phyloP scores from a whole-genome alignment of 2,888 invertebrate species.

The Cremastobaeus sp. region DNA sequence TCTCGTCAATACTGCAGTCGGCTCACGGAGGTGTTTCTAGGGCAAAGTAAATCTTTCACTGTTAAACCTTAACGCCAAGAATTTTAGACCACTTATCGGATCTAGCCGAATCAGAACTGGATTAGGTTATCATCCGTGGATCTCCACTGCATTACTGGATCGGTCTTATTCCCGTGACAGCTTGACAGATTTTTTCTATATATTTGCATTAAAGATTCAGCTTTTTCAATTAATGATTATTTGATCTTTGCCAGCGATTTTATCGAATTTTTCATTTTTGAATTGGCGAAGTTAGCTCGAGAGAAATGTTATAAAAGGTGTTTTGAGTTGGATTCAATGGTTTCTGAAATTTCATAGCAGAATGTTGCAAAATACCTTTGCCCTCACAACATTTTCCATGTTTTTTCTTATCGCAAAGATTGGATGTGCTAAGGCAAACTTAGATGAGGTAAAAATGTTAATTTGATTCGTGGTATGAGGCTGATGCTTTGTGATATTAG shows the following conservation, averaged over 20 bases:
- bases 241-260: too few species aligned
- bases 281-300: conserved; percentile 9
- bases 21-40: conserved; percentile 44
- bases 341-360: too few species aligned
- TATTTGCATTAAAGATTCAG: not conserved
- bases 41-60: conserved; percentile 43
- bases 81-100: conserved; percentile 52
- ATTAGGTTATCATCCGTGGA: conserved; percentile 35
- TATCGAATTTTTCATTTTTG: too few species aligned
- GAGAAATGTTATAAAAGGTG: conserved; percentile 14
- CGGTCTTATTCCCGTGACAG: not conserved
- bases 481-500: conserved; percentile 16
- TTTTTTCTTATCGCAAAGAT: conserved; percentile 32
- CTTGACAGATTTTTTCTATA: conserved; percentile 9
- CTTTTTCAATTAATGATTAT: conserved; percentile 3
- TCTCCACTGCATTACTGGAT: conserved; percentile 17
- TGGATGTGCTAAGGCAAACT: conserved; percentile 2
- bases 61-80: conserved; percentile 32
- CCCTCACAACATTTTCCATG: conserved; percentile 13
- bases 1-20: conserved; percentile 56
- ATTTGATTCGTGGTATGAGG: conserved; percentile 9
- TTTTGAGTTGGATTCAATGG: too few species aligned
- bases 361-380: conserved; percentile 6
- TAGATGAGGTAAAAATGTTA: conserved; percentile 34
- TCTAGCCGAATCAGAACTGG: conserved; percentile 40